These are phyloP conservation scores for Acanthurus tractus DNA, from an alignment of 2,797 vertebrate species.

Conservation along the genomic window DNA sequence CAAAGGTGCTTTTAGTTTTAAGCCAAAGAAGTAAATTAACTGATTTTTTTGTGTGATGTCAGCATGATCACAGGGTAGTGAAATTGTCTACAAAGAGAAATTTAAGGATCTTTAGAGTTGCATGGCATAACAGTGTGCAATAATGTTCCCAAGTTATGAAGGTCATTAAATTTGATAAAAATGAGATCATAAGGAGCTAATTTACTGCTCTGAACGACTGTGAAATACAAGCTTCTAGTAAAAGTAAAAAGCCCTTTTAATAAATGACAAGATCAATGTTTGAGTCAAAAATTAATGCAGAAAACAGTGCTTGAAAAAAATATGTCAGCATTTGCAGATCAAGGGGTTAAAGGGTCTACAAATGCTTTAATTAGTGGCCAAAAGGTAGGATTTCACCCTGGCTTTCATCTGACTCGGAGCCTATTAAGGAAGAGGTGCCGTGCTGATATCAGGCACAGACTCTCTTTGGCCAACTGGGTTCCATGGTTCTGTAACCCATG, in stretches of 20 bases:
- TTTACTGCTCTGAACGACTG: too few relatives aligned
- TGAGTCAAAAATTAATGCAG: neutral
- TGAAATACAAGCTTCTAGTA: too few relatives aligned
- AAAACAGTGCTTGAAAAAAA: neutral
- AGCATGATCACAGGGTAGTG: neutral
- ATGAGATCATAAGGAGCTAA: too few relatives aligned
- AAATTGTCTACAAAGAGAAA: neutral
- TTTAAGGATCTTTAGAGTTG: too few relatives aligned
- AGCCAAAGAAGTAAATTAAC: neutral
- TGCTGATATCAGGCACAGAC: neutral
- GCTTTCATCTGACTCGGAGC: neutral
- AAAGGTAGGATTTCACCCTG: slow-evolving; percentile 2
- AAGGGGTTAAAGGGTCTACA: neutral
- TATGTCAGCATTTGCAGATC: neutral
- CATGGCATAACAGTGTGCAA: too few relatives aligned
- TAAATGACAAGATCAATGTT: too few relatives aligned
- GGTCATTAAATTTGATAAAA: too few relatives aligned
- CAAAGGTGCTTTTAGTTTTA: neutral
- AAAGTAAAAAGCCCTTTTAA: too few relatives aligned
- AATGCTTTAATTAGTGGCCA: slow-evolving; percentile 1
- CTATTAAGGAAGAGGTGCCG: neutral
- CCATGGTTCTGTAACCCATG: neutral
- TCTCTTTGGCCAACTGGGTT: neutral
- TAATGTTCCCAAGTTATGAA: too few relatives aligned
- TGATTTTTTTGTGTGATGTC: neutral